Evolutionary conservation across 1,140 invertebrate genomes (phyloP), one percentile per base, ranked within the genome.

Genomic region (Sinonovacula constricta): DNA sequence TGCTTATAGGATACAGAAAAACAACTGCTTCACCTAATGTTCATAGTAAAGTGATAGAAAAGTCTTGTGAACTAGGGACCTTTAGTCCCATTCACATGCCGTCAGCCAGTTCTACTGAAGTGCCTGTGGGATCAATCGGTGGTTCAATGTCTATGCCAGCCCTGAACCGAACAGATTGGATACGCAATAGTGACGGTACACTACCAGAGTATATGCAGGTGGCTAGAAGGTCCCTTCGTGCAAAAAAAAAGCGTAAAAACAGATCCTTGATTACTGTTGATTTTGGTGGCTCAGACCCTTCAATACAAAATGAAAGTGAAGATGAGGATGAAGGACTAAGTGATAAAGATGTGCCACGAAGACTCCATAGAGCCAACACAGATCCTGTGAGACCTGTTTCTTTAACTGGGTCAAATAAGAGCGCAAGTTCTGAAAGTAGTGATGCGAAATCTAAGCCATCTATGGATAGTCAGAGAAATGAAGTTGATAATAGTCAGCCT

Each of bases 1-100:
- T 74, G 39, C 79, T 90, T 33, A 88, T 88, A 77, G 88, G 91
- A 18, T 92, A 92, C 72, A 83, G 88, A 51, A 92, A 92, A 65
- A 88, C 89, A 45, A 59, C 63, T 57, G 74, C 70, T 71, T 57
- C 70, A 75, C 56, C 51, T 80, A 90, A 45, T 63, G 66, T 65
- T 10, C 66, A 74, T 31, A 70, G 59, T 53, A 53, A 54, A n/a
- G 63, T 71, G 31, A 70, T 70, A 87, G 62, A 88, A 86, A 69
- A 90, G 87, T 83, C 92, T 90, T 87, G 88, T 22, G 79, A 88
- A 57, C 82, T 90, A 14, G 90, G 90, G 26, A 91, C 90, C 1
- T 83, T 90, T 33, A 88, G 86, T 80, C 85, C 86, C 15, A 53
- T 30, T 14, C 65, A 53, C 36, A 39, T 68, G 3, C 45, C 81